Base-by-base conservation (phyloP, 2,113 vertebrate genomes). In the Desmodus rotundus region DNA sequence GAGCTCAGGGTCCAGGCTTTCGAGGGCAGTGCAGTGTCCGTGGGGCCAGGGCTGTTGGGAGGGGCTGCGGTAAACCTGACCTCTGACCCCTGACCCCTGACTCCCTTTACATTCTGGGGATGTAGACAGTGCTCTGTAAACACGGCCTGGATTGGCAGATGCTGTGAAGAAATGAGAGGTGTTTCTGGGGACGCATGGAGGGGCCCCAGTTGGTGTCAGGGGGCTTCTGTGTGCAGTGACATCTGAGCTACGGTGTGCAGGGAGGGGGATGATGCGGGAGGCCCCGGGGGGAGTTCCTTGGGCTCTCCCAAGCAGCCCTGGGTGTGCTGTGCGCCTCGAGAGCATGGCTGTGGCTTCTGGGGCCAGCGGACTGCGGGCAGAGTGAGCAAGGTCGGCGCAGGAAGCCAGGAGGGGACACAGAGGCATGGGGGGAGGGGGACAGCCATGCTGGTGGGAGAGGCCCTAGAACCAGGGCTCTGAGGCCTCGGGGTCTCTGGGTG, bases 121-220 rank as follows among this genome's bases (percentile, higher is more conserved):
- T 8, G 0, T 3, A 36, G 77, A 15, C 43, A 33, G 68, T n/a
- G 43, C 0, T 0, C 8, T n/a, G n/a, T 38, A 11, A 31, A 22
- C 14, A 22, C 14, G 50, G 31, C 31, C 7, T 4, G 1, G 52
- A n/a, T 0, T 0, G 15, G 43, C 19, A 24, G 67, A 16, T 16
- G 24, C 33, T 0, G 17, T 3, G 26, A 38, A 14, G 22, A 70
- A 24, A 58, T 0, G 17, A 41, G 41, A 72, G 33, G 38, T 24
- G 24, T 12, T 1, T 50, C 9, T 31, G 16, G 22, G n/a, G 36
- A 6, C 1, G 2, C 19, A 0, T 24, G 88, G 45, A 17, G 50
- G 73, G 7, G 1, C 7, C 33, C n/a, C 26, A 7, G 65, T 4
- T 2, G 70, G 58, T 22, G 36, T 22, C 26, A 2, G 33, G 56